Conservation (phyloP, 2,888 invertebrate genomes). For the Leucania comma region DNA sequence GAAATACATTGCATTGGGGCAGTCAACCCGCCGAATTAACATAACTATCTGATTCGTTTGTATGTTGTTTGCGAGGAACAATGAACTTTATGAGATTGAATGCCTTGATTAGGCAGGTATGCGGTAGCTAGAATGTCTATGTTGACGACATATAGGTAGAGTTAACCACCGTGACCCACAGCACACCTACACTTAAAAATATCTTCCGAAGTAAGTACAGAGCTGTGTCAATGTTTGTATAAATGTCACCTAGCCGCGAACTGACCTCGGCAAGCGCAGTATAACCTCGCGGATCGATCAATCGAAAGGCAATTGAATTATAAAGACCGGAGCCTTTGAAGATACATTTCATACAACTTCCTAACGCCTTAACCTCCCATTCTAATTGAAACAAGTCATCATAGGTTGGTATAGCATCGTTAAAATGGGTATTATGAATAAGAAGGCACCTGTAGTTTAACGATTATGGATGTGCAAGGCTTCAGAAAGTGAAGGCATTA, state of each 20-base stretch:
- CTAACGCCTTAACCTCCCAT: background rate
- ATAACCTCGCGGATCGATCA: constrained; percentile 45
- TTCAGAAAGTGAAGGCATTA: background rate
- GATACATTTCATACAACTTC: background rate
- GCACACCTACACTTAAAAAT: constrained; percentile 18
- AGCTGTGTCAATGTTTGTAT: constrained; percentile 10
- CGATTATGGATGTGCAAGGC: background rate
- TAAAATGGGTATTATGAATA: constrained; percentile 1
- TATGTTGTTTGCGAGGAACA: constrained; percentile 53
- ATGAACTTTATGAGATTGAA: constrained; percentile 54
- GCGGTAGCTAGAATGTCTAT: constrained; percentile 19
- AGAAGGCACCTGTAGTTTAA: background rate
- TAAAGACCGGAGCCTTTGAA: background rate
- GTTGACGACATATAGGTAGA: constrained; percentile 31
- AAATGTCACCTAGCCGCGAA: constrained; percentile 31
- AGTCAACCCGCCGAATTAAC: constrained; percentile 48
- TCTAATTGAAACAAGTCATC: background rate
- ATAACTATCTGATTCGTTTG: constrained; percentile 47
- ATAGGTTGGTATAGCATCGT: background rate
- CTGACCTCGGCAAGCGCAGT: constrained; percentile 32
- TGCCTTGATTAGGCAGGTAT: constrained; percentile 26
- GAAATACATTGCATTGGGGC: constrained; percentile 41
- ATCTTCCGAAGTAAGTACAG: constrained; percentile 1
- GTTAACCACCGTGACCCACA: constrained; percentile 15
- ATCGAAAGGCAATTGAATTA: constrained; percentile 31